Evolutionary conservation across 2,113 vertebrate species (phyloP).

Genomic region (Callipepla californica): DNA sequence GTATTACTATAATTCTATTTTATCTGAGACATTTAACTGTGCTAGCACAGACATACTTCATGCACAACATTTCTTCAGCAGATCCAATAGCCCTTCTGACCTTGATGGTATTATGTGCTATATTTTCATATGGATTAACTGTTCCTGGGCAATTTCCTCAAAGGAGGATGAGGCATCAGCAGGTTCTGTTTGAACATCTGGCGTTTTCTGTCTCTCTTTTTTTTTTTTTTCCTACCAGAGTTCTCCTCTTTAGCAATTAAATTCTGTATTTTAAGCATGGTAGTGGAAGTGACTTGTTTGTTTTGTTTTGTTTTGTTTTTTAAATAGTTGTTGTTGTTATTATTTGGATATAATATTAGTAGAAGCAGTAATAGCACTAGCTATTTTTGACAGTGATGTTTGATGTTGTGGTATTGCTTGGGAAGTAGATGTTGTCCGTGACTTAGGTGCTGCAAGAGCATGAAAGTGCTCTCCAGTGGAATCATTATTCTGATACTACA

Average conservation of each 20-base stretch:
- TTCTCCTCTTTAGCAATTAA: background rate
- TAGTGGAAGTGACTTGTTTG: background rate
- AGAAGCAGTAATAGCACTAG: background rate
- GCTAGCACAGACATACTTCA: background rate
- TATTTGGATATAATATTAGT: background rate
- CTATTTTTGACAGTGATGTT: background rate
- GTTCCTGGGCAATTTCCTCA: constrained; percentile 48
- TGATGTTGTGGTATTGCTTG: background rate
- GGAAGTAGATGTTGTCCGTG: background rate
- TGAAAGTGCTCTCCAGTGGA: background rate
- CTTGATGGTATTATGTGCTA: background rate
- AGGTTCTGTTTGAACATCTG: constrained; percentile 49
- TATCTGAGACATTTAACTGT: background rate
- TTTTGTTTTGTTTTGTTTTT: background rate
- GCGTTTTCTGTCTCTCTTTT: background rate
- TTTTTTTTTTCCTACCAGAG: background rate
- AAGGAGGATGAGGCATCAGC: background rate
- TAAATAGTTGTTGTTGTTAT: background rate
- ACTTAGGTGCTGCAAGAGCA: background rate
- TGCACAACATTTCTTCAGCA: background rate
- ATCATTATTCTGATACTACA: background rate
- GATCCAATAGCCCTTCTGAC: background rate
- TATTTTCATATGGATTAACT: constrained; percentile 48
- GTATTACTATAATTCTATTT: background rate
- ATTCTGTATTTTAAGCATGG: background rate